These are phyloP conservation scores for Pyrrhia umbra DNA, from an alignment of 2,888 invertebrate species.

Conservation along the genomic window DNA sequence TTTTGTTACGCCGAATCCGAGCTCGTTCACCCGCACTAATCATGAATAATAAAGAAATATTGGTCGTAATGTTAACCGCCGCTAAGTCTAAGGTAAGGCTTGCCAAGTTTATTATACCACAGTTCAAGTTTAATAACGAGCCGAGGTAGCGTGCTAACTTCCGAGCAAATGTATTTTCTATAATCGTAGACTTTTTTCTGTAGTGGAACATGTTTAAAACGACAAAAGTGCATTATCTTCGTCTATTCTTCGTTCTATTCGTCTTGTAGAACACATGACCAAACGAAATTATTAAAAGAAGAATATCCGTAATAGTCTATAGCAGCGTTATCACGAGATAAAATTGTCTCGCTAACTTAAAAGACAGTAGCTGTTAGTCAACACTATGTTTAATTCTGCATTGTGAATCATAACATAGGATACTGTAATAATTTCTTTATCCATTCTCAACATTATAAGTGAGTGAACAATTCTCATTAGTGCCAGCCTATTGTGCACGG, in stretches of 20 bases:
- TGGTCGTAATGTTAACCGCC: slow-evolving; percentile 19
- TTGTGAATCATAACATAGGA: slow-evolving; percentile 29
- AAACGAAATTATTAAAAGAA: too few species aligned
- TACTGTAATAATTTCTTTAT: neutral
- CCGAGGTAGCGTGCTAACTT: slow-evolving; percentile 13
- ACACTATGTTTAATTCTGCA: slow-evolving; percentile 8
- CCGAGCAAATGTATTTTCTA: neutral
- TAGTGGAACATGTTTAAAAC: too few species aligned
- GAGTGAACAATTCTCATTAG: neutral
- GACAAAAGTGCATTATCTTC: too few species aligned
- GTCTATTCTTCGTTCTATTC: too few species aligned
- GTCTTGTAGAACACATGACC: too few species aligned
- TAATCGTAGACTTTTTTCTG: neutral
- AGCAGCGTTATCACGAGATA: too few species aligned
- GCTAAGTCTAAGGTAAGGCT: neutral
- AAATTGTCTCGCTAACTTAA: too few species aligned
- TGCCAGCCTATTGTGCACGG: slow-evolving; percentile 7
- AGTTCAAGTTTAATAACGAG: slow-evolving; percentile 25
- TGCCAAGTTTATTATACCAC: slow-evolving; percentile 21
- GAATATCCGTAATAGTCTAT: too few species aligned
- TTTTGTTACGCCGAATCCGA: slow-evolving; percentile 12
- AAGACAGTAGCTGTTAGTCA: too few species aligned
- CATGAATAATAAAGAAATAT: slow-evolving; percentile 50
- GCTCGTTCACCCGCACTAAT: slow-evolving; percentile 24
- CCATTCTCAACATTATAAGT: slow-evolving; percentile 17